Base-by-base conservation (phyloP, 2,797 vertebrate species). In the Sphenodon punctatus region DNA sequence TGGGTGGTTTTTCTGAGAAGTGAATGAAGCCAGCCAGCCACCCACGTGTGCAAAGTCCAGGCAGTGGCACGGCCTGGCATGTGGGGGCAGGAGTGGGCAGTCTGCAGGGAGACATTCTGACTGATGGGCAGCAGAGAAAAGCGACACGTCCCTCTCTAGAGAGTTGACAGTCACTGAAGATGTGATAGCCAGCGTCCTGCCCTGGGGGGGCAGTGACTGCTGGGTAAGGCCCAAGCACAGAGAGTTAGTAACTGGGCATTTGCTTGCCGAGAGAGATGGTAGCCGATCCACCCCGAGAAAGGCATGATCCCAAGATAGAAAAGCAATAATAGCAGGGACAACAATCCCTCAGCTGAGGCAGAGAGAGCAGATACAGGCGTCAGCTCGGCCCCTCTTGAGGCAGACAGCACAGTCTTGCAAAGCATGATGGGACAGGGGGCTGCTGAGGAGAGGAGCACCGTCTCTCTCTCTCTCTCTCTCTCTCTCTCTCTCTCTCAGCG, bases 371-470 rank as follows among this genome's bases (percentile, higher is more conserved):
- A 86, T 74, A 85, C 65, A 38, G 64, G 69, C 84, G 17, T 32
- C 41, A 23, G 27, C 43, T 9, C 20, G 55, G 53, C 59, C 61
- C 30, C 66, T 75, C 43, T 22, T 20, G 67, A 71, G 80, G 67
- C 64, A 69, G 43, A 32, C 61, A 4, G 32, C 22, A 12, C 51
- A 11, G n/a, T 80, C 85, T 82, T 81, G 90, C 91, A 91, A 91
- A 80, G 90, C 91, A 91, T 91, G 86, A 89, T 80, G 93, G 91
- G 67, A 53, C 46, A 19, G 36, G 55, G 67, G 71, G 59, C 61
- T 49, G 51, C 67, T 55, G 67, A 59, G 89, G 72, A 81, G 66
- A 59, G 51, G 42, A 65, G 42, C 34, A 41, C 34, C 36, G 10
- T 19, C 43, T 15, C 90, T 82, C 88, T 84, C 19, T 88, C 73